These are phyloP conservation scores for Sphaerodactylus townsendi DNA, from an alignment of 2,113 vertebrate genomes.

Conservation along the genomic window DNA sequence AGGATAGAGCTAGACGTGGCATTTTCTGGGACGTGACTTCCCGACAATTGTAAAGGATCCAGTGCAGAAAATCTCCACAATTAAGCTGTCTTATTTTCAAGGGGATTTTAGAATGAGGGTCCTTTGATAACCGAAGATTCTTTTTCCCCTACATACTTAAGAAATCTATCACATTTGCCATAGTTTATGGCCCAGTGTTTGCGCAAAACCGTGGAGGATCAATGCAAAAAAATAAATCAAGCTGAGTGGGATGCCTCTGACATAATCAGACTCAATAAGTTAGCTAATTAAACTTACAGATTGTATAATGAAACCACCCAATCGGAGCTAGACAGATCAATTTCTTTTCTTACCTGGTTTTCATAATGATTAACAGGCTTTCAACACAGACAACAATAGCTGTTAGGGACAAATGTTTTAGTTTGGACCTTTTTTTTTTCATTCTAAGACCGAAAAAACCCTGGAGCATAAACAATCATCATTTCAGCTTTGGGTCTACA, in stretches of 20 bases:
- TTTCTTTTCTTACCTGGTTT: conserved; percentile 5
- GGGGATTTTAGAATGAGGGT: background rate
- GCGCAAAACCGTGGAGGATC: background rate
- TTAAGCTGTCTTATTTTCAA: accelerated
- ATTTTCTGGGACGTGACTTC: too few species aligned
- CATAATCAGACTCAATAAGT: conserved; percentile 15
- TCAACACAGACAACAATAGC: background rate
- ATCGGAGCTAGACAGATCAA: background rate
- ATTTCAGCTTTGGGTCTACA: background rate
- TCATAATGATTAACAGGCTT: background rate
- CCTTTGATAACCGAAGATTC: background rate
- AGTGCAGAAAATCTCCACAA: background rate
- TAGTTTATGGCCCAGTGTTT: background rate
- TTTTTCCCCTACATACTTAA: background rate
- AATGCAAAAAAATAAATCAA: background rate
- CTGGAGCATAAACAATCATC: too few species aligned
- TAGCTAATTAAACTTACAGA: conserved; percentile 2
- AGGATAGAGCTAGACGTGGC: too few species aligned
- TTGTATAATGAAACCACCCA: background rate
- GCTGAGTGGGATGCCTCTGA: background rate
- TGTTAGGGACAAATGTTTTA: background rate
- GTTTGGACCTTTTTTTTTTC: background rate
- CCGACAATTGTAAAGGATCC: too few species aligned
- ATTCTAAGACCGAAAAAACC: background rate
- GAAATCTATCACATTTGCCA: background rate